A percentile compares a stretch with the other conserved stretches of the same genome.
Evolutionary conservation across 2,113 vertebrate species (phyloP).

Genomic region (Microcebus jonahi): DNA sequence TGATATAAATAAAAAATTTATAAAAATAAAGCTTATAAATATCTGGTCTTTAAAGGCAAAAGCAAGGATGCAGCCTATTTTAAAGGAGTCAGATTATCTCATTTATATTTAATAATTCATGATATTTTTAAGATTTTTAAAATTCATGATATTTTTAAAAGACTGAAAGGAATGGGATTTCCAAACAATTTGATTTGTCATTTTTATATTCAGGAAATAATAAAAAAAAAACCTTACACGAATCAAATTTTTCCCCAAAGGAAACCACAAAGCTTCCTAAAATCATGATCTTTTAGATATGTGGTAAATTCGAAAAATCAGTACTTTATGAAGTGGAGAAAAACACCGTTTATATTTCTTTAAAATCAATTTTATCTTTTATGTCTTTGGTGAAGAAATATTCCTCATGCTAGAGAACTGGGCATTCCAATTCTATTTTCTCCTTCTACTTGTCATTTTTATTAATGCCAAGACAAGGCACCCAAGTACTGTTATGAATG

Average conservation of each 20-base stretch:
- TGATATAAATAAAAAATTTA: not conserved
- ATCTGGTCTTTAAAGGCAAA: not conserved
- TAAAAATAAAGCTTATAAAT: constrained; percentile 34
- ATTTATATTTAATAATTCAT: constrained; percentile 53
- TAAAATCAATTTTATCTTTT: constrained; percentile 73
- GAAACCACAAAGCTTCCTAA: not conserved
- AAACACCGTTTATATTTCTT: constrained; percentile 52
- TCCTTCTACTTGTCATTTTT: constrained; percentile 57
- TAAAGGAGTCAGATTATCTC: not conserved
- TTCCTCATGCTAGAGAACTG: not conserved
- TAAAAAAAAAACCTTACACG: not conserved
- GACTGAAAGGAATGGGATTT: not conserved
- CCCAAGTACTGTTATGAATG: not conserved
- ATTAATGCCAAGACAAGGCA: not conserved
- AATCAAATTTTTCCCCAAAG: constrained; percentile 31
- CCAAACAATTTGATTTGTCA: not conserved
- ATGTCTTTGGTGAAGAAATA: constrained; percentile 64
- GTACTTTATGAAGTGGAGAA: constrained; percentile 59
- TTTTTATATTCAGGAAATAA: constrained; percentile 34
- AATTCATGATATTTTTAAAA: too few species aligned
- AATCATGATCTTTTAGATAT: constrained; percentile 41
- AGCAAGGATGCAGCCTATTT: not conserved
- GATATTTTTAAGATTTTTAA: not conserved
- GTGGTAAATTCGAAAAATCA: constrained; percentile 60
- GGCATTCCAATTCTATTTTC: constrained; percentile 58